Evolutionary conservation across 2,797 vertebrate species (phyloP).

Genomic region (Pteronotus mesoamericanus): DNA sequence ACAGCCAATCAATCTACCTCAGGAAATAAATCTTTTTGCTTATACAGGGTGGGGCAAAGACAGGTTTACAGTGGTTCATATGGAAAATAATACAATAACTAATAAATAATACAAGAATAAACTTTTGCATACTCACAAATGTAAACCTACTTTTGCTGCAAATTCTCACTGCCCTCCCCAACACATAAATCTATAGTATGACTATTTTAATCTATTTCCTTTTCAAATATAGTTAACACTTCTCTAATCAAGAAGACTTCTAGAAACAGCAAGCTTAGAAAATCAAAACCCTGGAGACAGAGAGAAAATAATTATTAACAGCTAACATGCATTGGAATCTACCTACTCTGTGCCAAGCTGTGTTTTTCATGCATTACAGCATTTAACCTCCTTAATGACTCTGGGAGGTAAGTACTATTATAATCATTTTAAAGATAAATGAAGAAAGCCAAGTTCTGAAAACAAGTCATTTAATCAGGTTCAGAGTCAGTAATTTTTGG

Average conservation of each 20-base stretch:
- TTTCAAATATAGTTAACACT: conserved; percentile 24
- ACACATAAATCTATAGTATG: background rate
- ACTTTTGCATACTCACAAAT: background rate
- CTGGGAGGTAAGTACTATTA: background rate
- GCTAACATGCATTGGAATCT: background rate
- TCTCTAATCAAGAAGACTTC: conserved; percentile 31
- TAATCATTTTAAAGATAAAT: background rate
- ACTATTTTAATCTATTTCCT: conserved; percentile 10
- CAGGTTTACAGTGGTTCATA: background rate
- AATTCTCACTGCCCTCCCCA: background rate
- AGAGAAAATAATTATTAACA: conserved; percentile 42
- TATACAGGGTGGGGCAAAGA: background rate
- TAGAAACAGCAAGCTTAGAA: conserved; percentile 15
- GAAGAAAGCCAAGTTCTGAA: background rate
- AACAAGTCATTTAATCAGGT: background rate
- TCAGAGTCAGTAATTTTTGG: background rate
- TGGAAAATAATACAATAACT: background rate
- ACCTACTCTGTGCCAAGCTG: background rate
- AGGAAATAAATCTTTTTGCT: conserved; percentile 12
- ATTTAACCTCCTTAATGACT: background rate
- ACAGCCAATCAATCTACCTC: conserved; percentile 2
- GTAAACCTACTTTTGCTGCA: background rate
- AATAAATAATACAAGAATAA: background rate
- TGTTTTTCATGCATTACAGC: background rate
- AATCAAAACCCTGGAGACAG: conserved; percentile 32